Conservation (phyloP, 2,888 invertebrate genomes). For the Myopa tessellatipennis region DNA sequence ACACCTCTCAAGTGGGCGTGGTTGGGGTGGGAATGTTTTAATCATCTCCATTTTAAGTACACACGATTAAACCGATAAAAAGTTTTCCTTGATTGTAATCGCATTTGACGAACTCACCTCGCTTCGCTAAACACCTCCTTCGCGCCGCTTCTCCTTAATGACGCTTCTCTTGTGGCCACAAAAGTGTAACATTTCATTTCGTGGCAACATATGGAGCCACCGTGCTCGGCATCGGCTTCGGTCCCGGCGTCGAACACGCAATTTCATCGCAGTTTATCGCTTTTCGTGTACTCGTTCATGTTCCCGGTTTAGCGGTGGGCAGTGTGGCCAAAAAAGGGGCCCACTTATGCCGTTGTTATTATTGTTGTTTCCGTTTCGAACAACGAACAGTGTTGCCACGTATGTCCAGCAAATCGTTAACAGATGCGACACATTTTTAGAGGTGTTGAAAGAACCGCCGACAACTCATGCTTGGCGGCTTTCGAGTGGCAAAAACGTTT, state of each 20-base stretch:
- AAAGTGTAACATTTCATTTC: background rate
- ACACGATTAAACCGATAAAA: too few species aligned
- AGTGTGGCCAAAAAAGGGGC: background rate
- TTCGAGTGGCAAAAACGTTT: too few species aligned
- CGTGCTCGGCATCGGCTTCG: background rate
- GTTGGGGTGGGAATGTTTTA: too few species aligned
- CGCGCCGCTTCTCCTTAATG: too few species aligned
- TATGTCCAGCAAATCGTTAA: background rate
- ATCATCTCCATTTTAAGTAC: too few species aligned
- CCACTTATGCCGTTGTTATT: background rate
- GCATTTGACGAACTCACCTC: background rate
- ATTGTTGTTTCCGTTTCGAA: background rate
- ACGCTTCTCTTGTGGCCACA: background rate
- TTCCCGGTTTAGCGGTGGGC: conserved; percentile 41
- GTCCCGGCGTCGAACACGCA: background rate
- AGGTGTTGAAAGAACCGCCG: background rate
- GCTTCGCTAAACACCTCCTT: background rate
- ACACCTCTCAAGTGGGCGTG: too few species aligned
- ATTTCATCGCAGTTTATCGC: background rate
- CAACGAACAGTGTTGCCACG: background rate
- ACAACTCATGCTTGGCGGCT: too few species aligned
- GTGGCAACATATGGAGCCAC: background rate
- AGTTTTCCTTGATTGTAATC: too few species aligned
- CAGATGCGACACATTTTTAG: conserved; percentile 27
- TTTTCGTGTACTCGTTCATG: conserved; percentile 32